Evolutionary conservation across 1,140 invertebrate species (phyloP).

Genomic region (Pseudomyrmex cubaensis): DNA sequence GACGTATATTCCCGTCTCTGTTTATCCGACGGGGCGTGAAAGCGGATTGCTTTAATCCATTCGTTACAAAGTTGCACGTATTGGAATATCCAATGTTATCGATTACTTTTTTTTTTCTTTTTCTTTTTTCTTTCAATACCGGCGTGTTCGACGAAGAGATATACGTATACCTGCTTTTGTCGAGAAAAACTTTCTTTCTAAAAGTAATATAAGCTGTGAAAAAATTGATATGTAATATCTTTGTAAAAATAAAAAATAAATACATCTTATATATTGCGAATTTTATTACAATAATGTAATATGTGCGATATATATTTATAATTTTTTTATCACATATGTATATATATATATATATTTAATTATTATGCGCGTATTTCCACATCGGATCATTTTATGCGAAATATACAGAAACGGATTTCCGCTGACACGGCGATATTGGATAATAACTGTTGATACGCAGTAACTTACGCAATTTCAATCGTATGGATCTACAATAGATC

Average conservation of each 20-base stretch:
- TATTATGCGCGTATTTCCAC: background rate
- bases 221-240: background rate
- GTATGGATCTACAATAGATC: background rate
- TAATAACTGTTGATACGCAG: conserved; percentile 24
- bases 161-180: background rate
- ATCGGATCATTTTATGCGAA: background rate
- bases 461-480: conserved; percentile 14
- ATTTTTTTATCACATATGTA: too few relatives aligned
- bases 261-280: too few relatives aligned
- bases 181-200: background rate
- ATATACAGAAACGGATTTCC: too few relatives aligned
- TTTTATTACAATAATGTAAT: too few relatives aligned
- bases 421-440: background rate
- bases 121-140: background rate
- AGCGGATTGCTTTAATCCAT: conserved; percentile 53
- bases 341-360: too few relatives aligned
- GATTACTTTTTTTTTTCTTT: background rate
- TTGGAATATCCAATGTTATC: conserved; percentile 40
- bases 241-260: background rate
- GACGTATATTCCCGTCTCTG: background rate
- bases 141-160: background rate
- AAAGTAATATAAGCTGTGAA: background rate
- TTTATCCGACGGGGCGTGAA: conserved; percentile 23
- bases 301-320: too few relatives aligned
- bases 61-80: conserved; percentile 39